Conservation (phyloP, 2,113 vertebrate genomes). For the pig (Sus scrofa) region T2T-Sscrofa CM000824.6:155589001-155589500, state of each 20-base stretch:
- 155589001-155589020: neutral
- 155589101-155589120: neutral
- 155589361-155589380: neutral
- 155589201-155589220: neutral
- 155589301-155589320: neutral
- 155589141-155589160: neutral
- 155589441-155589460: neutral
- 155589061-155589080: neutral
- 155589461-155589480: neutral
- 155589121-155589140: neutral
- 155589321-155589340: neutral
- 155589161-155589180: neutral
- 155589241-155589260: neutral
- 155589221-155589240: neutral
- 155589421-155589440: neutral
- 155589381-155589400: neutral
- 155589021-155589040: neutral
- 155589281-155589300: neutral
- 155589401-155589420: neutral
- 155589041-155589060: neutral
- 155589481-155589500: neutral
- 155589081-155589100: neutral
- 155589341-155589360: neutral
- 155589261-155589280: neutral
- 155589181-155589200: too few species aligned